These are phyloP conservation scores for Cepaea hortensis DNA, from an alignment of 2,888 invertebrate species.

Conservation along the genomic window DNA sequence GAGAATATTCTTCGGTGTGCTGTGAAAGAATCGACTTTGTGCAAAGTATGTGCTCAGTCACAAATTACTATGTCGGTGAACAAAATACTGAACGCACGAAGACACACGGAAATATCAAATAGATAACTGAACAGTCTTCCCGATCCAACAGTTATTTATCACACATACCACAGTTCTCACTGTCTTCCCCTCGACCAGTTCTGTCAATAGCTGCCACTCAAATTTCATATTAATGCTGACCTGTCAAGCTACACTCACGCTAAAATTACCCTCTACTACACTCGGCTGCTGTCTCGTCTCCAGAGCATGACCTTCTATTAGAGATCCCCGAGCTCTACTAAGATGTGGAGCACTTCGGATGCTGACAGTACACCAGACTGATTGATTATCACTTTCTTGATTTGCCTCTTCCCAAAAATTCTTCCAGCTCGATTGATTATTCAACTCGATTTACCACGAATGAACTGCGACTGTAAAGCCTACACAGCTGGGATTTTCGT, in stretches of 20 bases:
- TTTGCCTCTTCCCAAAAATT: slow-evolving; percentile 11
- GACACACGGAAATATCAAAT: no score
- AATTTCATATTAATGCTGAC: background rate
- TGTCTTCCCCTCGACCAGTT: background rate
- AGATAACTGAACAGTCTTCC: no score
- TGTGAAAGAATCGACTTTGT: no score
- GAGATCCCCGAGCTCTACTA: background rate
- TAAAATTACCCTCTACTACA: background rate
- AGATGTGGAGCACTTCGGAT: slow-evolving; percentile 9
- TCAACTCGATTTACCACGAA: no score
- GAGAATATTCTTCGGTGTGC: no score
- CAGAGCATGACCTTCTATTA: background rate
- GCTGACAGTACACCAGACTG: slow-evolving; percentile 4
- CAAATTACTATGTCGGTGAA: no score
- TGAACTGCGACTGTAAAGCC: no score
- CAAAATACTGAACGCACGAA: no score
- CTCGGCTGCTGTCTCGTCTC: background rate
- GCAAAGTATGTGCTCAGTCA: no score
- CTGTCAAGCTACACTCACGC: background rate
- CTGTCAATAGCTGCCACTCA: background rate
- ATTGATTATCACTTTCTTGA: slow-evolving; percentile 27
- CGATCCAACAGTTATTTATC: no score
- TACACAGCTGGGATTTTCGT: no score
- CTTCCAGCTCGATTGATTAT: background rate
- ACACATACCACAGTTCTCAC: background rate